Evolutionary conservation across 1,140 invertebrate genomes (phyloP).

Genomic region (Pseudomyrmex dendroicus): DNA sequence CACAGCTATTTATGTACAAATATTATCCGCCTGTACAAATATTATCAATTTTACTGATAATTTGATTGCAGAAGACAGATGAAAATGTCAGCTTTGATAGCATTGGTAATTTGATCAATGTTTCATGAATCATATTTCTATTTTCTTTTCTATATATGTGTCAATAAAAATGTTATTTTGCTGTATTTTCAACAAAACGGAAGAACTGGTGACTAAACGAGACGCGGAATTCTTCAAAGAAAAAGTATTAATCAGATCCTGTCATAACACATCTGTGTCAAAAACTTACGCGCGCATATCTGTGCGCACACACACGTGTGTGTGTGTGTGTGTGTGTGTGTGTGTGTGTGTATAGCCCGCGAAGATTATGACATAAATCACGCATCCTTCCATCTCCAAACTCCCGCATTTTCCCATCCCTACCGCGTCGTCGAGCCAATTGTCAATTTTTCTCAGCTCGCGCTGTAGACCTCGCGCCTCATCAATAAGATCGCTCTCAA

Average conservation of each 20-base stretch:
- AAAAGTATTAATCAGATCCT: background rate
- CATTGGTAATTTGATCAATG: background rate
- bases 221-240: background rate
- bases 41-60: background rate
- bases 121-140: background rate
- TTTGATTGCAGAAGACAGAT: background rate
- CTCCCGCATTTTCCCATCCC: background rate
- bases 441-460: constrained; percentile 69
- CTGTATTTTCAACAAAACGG: background rate
- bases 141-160: background rate
- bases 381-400: constrained; percentile 2
- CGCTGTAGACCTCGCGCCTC: constrained; percentile 33
- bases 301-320: background rate
- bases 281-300: background rate
- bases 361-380: constrained; percentile 72
- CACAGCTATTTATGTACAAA: background rate
- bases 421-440: constrained; percentile 26
- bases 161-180: background rate
- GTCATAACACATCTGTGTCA: background rate
- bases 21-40: background rate
- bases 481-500: constrained; percentile 72
- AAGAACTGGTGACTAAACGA: too few species aligned
- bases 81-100: too few species aligned
- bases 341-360: background rate
- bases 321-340: background rate